These are phyloP conservation scores for Paratilapia polleni DNA, from an alignment of 2,113 vertebrate genomes.

Conservation along the genomic window DNA sequence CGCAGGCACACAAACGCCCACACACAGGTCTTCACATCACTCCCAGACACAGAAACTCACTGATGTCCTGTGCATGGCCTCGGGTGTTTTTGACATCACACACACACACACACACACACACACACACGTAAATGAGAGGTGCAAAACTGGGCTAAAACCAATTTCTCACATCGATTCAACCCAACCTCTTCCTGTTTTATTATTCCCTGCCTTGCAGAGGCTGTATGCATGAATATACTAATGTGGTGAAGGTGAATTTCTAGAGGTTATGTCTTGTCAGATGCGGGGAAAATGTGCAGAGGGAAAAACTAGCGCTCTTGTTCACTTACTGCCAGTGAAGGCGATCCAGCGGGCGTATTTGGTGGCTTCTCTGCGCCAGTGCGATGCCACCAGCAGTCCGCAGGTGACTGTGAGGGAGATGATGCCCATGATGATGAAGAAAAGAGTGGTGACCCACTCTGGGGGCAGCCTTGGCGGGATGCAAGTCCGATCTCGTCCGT, in stretches of 20 bases:
- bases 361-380: constrained; percentile 97
- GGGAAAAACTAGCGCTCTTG: neutral
- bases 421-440: constrained; percentile 99
- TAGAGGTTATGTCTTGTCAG: constrained; percentile 10
- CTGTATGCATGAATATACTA: neutral
- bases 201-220: neutral
- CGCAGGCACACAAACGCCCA: neutral
- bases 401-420: constrained; percentile 98
- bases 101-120: no score
- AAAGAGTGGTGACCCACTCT: constrained; percentile 97
- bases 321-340: constrained; percentile 98
- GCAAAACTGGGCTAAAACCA: neutral
- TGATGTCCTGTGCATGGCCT: neutral
- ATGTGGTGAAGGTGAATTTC: neutral
- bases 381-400: constrained; percentile 94
- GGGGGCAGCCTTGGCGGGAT: constrained; percentile 97
- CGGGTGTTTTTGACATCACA: neutral
- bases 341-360: constrained; percentile 99
- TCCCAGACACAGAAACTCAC: constrained; percentile 14
- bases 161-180: neutral
- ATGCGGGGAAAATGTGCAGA: neutral
- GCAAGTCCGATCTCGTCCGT: constrained; percentile 95
- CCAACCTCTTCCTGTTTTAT: neutral
- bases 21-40: neutral
- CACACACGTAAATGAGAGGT: constrained; percentile 1